Conservation (phyloP, 2,888 invertebrate genomes). For the Carpatolechia fugitivella region DNA sequence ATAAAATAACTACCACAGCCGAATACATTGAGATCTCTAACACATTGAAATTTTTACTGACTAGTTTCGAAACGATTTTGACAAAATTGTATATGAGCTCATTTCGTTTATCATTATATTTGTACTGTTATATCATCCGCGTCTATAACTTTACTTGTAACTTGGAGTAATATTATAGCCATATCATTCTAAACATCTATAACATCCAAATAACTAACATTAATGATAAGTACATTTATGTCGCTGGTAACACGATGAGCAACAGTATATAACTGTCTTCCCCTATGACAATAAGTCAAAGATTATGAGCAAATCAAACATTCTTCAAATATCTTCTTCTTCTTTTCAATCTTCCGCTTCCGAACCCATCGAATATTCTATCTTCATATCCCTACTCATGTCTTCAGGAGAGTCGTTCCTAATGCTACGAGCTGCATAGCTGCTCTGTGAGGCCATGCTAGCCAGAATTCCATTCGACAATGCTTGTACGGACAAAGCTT, state of each 20-base stretch:
- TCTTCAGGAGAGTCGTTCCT: conserved; percentile 66
- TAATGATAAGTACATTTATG: conserved; percentile 24
- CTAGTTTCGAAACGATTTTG: conserved; percentile 32
- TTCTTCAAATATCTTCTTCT: conserved; percentile 8
- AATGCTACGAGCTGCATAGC: conserved; percentile 49
- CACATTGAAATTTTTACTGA: conserved; percentile 39
- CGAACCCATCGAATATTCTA: conserved; percentile 62
- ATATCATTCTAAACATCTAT: conserved; percentile 31
- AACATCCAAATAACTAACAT: conserved; percentile 33
- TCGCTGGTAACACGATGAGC: conserved; percentile 31
- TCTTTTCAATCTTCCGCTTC: conserved; percentile 58
- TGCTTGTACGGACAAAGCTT: conserved; percentile 67
- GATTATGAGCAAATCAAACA: conserved; percentile 17
- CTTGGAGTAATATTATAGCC: background rate
- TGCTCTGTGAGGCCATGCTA: conserved; percentile 63
- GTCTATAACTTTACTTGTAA: background rate
- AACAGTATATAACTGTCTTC: conserved; percentile 29
- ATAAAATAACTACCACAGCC: conserved; percentile 60
- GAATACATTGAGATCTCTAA: conserved; percentile 65
- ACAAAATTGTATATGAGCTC: background rate
- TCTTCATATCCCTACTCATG: conserved; percentile 58
- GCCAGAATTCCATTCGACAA: conserved; percentile 69
- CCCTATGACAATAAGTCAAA: conserved; percentile 24
- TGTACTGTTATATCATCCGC: conserved; percentile 16
- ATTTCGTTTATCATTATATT: conserved; percentile 1